Base-by-base conservation (phyloP, 2,888 invertebrate genomes). In the Linyphia triangularis region DNA sequence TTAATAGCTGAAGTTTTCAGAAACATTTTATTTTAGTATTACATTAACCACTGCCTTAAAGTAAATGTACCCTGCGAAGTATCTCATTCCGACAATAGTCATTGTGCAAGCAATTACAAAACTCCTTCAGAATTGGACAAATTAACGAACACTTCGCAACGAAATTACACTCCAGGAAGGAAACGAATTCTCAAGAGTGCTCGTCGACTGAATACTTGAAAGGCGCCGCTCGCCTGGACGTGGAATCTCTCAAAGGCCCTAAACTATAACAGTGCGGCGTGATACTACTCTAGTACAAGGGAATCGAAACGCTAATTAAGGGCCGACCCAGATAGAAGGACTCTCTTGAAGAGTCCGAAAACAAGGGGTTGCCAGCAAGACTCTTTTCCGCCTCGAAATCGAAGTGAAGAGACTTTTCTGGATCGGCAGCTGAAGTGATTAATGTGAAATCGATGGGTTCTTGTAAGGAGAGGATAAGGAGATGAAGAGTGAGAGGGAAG, bases 341-440 rank as follows among this genome's bases (percentile, higher is more conserved):
- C n/a, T n/a, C n/a, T n/a, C n/a, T n/a, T n/a, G n/a, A n/a, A n/a
- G n/a, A n/a, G n/a, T n/a, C n/a, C n/a, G n/a, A n/a, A n/a, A n/a
- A n/a, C n/a, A n/a, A n/a, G n/a, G n/a, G n/a, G n/a, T n/a, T n/a
- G 67, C 67, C 67, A 67, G 57, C 79, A 81, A 81, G 79, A 57
- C 22, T 57, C 26, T 30, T 30, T 40, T 79, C 51, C 63, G 28
- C 30, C 30, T 40, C 28, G 24, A 22, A 33, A 40, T 16, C 26
- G 26, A 51, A 28, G 81, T 70, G 69, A 40, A 28, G 72, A 82
- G 72, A 72, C 61, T 72, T 72, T 82, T 82, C 59, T 82, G 72
- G 63, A 63, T 82, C 82, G 82, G 82, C 82, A 82, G 72, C 72
- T 82, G 61, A 82, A 70, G 82, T 82, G 82, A 82, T 82, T 82